Percentiles rank a stretch among this genome's conserved stretches.
Conservation (phyloP, 2,797 vertebrate genomes). For the Knipowitschia caucasica region DNA sequence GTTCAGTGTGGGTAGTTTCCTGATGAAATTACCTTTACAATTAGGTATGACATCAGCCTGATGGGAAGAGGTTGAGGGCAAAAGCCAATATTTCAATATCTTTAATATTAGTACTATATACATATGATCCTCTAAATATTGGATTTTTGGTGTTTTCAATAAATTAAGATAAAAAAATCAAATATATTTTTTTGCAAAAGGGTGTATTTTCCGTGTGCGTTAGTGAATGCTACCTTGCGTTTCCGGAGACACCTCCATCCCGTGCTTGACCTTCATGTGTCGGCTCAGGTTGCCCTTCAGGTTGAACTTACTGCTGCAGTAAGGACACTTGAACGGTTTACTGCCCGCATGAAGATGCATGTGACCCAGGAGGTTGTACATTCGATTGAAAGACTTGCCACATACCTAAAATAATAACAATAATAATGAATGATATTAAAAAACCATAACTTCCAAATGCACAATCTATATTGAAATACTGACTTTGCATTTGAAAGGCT, state of each 20-base stretch:
- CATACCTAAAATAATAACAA: conserved; percentile 81
- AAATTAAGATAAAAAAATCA: not conserved
- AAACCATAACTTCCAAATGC: not conserved
- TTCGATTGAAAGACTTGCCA: conserved; percentile 96
- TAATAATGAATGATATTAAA: conserved; percentile 12
- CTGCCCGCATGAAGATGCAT: conserved; percentile 97
- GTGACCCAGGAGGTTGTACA: conserved; percentile 98
- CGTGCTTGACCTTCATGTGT: conserved; percentile 98
- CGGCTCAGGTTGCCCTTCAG: conserved; percentile 97
- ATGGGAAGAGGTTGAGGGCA: too few relatives aligned
- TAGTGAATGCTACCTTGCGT: conserved; percentile 81
- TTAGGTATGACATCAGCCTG: too few relatives aligned
- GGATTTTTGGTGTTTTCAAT: too few relatives aligned
- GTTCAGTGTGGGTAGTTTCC: too few relatives aligned
- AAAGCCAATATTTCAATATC: too few relatives aligned
- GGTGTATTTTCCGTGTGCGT: not conserved
- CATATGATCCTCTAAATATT: too few relatives aligned
- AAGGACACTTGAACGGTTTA: conserved; percentile 98
- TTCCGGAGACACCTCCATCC: conserved; percentile 93
- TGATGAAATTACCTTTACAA: too few relatives aligned
- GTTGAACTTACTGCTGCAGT: conserved; percentile 99
- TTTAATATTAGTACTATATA: too few relatives aligned
- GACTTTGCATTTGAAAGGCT: conserved; percentile 98
- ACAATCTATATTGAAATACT: conserved; percentile 7
- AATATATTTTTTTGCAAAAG: not conserved